Percentiles rank a stretch among this genome's conserved stretches.
phyloP scores from a whole-genome alignment of 2,888 invertebrate genomes.

The Melangyna quadrimaculata region DNA sequence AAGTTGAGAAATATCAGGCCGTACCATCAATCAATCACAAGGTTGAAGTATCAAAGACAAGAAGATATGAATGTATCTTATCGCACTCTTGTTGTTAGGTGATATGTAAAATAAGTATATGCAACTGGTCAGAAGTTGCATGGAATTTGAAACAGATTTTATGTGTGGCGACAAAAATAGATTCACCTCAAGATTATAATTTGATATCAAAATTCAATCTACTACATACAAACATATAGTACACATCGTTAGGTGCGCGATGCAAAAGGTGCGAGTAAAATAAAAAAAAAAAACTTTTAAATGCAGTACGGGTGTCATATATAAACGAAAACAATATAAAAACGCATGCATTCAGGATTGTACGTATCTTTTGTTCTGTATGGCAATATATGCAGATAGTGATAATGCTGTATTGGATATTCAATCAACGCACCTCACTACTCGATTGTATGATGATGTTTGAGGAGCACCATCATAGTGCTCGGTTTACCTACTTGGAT shows the following conservation, averaged over 20 bases:
- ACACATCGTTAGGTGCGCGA: slow-evolving; percentile 32
- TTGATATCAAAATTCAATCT: slow-evolving; percentile 46
- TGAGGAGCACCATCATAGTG: not conserved
- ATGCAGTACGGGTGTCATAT: slow-evolving; percentile 44
- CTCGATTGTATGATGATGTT: not conserved
- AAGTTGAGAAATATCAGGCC: slow-evolving; percentile 38
- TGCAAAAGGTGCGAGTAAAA: slow-evolving; percentile 43
- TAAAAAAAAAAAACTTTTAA: slow-evolving; percentile 23
- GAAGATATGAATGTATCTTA: not conserved
- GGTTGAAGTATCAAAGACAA: slow-evolving; percentile 6
- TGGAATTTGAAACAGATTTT: slow-evolving; percentile 48
- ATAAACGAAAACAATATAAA: slow-evolving; percentile 12
- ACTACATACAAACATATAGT: not conserved
- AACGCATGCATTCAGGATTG: slow-evolving; percentile 52
- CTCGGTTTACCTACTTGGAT: not conserved
- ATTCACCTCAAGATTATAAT: slow-evolving; percentile 44
- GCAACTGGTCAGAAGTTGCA: not conserved
- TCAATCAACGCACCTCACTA: slow-evolving; percentile 64
- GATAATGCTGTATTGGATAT: slow-evolving; percentile 64
- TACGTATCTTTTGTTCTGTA: slow-evolving; percentile 8
- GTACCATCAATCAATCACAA: slow-evolving; percentile 58
- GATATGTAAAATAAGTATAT: not conserved
- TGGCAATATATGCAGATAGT: slow-evolving; percentile 31
- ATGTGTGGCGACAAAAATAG: slow-evolving; percentile 31
- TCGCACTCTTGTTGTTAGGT: not conserved